Conservation (phyloP, 2,888 invertebrate genomes). For the Dione juno region DNA sequence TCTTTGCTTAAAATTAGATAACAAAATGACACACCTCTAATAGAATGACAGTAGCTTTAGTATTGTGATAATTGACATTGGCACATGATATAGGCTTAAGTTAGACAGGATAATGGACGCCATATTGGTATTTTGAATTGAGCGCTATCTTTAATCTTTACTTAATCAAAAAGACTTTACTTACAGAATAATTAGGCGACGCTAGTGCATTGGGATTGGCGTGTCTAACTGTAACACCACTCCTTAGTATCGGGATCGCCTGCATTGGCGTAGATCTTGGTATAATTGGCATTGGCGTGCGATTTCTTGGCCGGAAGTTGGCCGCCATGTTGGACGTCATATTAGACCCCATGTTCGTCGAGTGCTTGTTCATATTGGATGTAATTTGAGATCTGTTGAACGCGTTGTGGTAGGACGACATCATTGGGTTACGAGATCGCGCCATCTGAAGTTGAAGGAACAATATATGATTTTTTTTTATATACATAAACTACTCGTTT, state of each 20-base stretch:
- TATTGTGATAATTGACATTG: too few relatives aligned
- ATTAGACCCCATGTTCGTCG: neutral
- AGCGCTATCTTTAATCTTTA: too few relatives aligned
- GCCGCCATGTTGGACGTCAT: slow-evolving; percentile 49
- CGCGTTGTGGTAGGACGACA: slow-evolving; percentile 64
- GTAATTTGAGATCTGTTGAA: slow-evolving; percentile 71
- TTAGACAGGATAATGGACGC: too few relatives aligned
- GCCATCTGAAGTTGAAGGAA: slow-evolving; percentile 55
- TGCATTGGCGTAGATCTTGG: slow-evolving; percentile 55
- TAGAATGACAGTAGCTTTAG: too few relatives aligned
- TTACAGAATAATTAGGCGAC: slow-evolving; percentile 33
- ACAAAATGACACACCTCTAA: too few relatives aligned
- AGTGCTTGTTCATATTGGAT: slow-evolving; percentile 59
- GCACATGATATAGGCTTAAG: too few relatives aligned
- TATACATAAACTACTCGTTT: too few relatives aligned
- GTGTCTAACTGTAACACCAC: slow-evolving; percentile 85
- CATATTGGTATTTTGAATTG: too few relatives aligned
- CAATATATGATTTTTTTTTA: neutral
- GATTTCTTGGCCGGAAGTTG: slow-evolving; percentile 62
- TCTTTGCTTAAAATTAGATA: too few relatives aligned
- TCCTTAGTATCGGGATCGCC: slow-evolving; percentile 61
- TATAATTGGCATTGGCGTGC: slow-evolving; percentile 56
- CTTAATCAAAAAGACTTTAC: slow-evolving; percentile 1
- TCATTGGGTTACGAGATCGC: slow-evolving; percentile 62
- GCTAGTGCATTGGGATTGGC: slow-evolving; percentile 61